Evolutionary conservation across 1,140 invertebrate genomes (phyloP), one percentile per base, ranked within the genome.

Genomic region (Thalassaphorura encarpata): DNA sequence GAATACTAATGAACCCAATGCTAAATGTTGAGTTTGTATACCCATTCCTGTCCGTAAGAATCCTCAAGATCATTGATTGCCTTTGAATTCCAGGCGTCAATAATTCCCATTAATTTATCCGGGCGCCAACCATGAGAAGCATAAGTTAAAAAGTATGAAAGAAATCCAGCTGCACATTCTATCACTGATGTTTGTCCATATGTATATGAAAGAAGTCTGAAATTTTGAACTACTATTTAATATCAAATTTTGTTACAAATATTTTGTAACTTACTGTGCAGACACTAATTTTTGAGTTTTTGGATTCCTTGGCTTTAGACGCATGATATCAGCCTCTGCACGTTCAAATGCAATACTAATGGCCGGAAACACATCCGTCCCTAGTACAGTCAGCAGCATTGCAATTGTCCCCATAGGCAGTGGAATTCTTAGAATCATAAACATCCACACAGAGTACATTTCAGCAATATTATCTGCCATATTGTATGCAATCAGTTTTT

Each of bases 261-360:
- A n/a, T n/a, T n/a, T n/a, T n/a, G n/a, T n/a, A n/a, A n/a, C n/a
- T n/a, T n/a, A n/a, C n/a, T 80, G 75, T 66, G 79, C 73, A 66
- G 82, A 83, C 19, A 83, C 82, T 50, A 83, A 73, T 70, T 80
- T 82, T 67, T 83, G 80, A 43, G 73, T 74, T 61, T 75, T 63
- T 18, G 81, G 80, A 70, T 84, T 77, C 67, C 82, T 73, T 39
- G 81, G 82, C 61, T 72, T 71, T 59, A 81, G 71, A 69, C 83
- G 82, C 81, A 83, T 84, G 67, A 83, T 83, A 69, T 83, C 81
- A 56, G 72, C 75, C 68, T 83, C 81, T 50, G 81, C 77, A 61
- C 75, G 72, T 74, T 83, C 81, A 67, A 84, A 83, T 54, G 81
- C 81, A 33, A 84, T 73, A 24, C 27, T 33, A 23, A 65, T 60